phyloP scores from a whole-genome alignment of 2,888 invertebrate genomes.

The Drosophila trichaetosa region DNA sequence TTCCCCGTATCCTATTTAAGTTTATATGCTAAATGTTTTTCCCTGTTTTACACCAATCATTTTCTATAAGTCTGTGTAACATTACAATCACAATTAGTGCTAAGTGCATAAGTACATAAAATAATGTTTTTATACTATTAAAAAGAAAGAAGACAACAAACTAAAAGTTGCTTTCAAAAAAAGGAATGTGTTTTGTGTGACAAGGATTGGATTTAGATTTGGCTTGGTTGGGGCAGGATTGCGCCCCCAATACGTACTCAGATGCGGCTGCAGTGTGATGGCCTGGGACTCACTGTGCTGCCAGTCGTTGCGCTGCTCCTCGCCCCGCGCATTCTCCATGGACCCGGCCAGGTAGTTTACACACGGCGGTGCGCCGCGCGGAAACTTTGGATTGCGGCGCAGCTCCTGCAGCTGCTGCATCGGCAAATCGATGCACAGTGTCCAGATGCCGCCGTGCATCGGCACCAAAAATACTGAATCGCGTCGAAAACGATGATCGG shows the following conservation, averaged over 20 bases:
- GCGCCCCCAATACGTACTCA: constrained; percentile 85
- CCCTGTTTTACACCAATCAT: constrained; percentile 57
- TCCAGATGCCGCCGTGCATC: constrained; percentile 97
- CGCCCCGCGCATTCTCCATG: constrained; percentile 88
- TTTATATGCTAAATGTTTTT: constrained; percentile 46
- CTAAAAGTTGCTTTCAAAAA: constrained; percentile 9
- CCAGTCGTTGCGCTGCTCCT: constrained; percentile 92
- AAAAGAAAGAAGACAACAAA: constrained; percentile 30
- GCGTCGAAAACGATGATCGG: constrained; percentile 85
- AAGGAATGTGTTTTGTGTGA: constrained; percentile 6
- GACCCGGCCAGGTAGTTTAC: constrained; percentile 92
- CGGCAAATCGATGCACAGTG: constrained; percentile 92
- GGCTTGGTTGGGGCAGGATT: constrained; percentile 58
- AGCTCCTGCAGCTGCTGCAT: constrained; percentile 90
- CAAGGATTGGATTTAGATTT: constrained; percentile 13
- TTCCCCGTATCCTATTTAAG: constrained; percentile 48
- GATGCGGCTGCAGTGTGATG: constrained; percentile 85
- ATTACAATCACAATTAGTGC: constrained; percentile 78
- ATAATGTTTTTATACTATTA: constrained; percentile 69
- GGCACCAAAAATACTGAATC: constrained; percentile 91
- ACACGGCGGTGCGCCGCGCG: constrained; percentile 88
- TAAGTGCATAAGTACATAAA: constrained; percentile 64
- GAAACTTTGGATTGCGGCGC: constrained; percentile 82
- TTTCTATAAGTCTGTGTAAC: constrained; percentile 75
- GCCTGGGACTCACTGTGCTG: constrained; percentile 89